Percentiles rank a stretch among this genome's conserved stretches.
Conservation (phyloP, 2,797 vertebrate genomes). For the Rhyacichthys aspro region DNA sequence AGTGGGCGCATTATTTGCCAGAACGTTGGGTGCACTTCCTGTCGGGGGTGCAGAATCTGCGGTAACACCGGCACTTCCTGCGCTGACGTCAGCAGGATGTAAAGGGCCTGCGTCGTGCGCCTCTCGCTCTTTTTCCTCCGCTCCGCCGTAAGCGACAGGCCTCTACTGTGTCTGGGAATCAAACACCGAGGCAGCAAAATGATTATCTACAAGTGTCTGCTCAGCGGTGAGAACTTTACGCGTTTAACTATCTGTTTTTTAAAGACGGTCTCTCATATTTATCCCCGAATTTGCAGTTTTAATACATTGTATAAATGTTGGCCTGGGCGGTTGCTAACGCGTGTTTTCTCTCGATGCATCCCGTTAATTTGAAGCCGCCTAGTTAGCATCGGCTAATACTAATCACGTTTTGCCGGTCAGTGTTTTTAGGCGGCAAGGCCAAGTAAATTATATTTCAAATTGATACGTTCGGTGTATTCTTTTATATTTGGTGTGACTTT, state of each 20-base stretch:
- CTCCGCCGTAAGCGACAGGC: slow-evolving; percentile 29
- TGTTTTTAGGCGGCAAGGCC: neutral
- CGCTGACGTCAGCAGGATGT: slow-evolving; percentile 67
- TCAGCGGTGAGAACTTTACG: slow-evolving; percentile 37
- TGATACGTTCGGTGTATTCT: neutral
- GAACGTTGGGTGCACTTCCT: neutral
- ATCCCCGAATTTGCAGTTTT: neutral
- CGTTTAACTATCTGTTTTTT: rapidly evolving
- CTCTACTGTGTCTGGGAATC: slow-evolving; percentile 27
- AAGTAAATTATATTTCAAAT: neutral
- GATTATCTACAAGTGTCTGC: slow-evolving; percentile 70
- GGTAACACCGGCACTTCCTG: neutral
- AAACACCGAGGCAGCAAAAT: slow-evolving; percentile 58
- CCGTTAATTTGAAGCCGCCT: slow-evolving; percentile 26
- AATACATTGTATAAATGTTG: neutral
- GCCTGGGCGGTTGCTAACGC: slow-evolving; percentile 29
- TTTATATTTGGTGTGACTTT: neutral
- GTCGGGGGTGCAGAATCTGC: slow-evolving; percentile 33
- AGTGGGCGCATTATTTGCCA: too few relatives aligned
- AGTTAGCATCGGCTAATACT: neutral
- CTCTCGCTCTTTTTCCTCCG: slow-evolving; percentile 63
- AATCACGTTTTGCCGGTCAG: neutral
- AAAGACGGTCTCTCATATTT: rapidly evolving
- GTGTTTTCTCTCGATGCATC: slow-evolving; percentile 19
- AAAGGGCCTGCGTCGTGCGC: slow-evolving; percentile 41